phyloP scores from a whole-genome alignment of 1,140 invertebrate genomes.

The Formica selysi region DNA sequence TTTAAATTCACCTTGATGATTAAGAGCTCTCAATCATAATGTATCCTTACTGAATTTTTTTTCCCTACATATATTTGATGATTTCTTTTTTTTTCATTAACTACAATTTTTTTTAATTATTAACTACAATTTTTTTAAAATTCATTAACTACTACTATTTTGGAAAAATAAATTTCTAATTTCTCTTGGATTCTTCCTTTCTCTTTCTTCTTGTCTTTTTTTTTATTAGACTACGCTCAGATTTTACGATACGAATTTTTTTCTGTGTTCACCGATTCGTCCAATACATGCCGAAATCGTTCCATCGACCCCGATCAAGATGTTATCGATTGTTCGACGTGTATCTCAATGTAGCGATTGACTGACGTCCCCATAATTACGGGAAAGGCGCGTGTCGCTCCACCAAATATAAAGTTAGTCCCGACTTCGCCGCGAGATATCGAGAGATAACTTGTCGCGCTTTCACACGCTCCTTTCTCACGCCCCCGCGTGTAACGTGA shows the following conservation, averaged over 20 bases:
- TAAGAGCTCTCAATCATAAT: background rate
- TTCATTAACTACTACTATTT: no score
- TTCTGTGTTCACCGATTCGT: constrained; percentile 4
- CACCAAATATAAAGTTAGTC: constrained; percentile 64
- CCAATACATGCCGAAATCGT: background rate
- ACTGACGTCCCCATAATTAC: constrained; percentile 73
- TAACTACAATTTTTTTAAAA: background rate
- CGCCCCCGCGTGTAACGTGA: constrained; percentile 28
- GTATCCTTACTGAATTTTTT: background rate
- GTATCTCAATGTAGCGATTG: constrained; percentile 60
- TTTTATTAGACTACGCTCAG: background rate
- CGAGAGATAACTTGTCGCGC: constrained; percentile 22
- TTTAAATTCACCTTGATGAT: constrained; percentile 16
- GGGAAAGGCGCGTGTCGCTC: constrained; percentile 58
- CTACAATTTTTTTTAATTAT: background rate
- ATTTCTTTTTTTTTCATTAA: background rate
- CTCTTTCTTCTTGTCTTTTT: background rate
- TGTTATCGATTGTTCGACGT: constrained; percentile 61
- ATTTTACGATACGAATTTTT: background rate
- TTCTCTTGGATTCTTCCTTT: background rate
- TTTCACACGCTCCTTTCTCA: constrained; percentile 66
- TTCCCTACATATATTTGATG: background rate
- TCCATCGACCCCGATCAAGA: constrained; percentile 58
- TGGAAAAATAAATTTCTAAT: no score
- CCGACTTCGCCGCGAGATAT: constrained; percentile 26